These are phyloP conservation scores for Rhinoptilus africanus DNA, from an alignment of 2,113 vertebrate genomes.

Conservation along the genomic window DNA sequence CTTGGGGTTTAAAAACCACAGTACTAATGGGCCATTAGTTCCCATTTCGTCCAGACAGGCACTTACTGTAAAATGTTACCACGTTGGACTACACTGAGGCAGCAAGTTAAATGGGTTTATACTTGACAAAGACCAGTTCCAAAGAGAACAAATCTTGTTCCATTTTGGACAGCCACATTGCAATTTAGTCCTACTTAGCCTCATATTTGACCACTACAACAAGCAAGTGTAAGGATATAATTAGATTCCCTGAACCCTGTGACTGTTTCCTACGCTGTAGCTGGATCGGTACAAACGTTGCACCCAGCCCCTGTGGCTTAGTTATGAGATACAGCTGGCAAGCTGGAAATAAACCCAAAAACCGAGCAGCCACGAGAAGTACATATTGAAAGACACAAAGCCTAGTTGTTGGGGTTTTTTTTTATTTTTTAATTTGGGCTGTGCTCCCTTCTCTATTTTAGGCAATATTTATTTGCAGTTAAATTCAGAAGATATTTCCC, in stretches of 20 bases:
- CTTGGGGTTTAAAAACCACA: not conserved
- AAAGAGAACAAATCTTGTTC: not conserved
- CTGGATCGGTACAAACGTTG: not conserved
- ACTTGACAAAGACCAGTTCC: not conserved
- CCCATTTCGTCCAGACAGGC: not conserved
- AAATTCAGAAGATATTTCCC: not conserved
- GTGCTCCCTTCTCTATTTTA: not conserved
- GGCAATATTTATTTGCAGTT: not conserved
- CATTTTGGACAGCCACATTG: not conserved
- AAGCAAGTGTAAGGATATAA: not conserved
- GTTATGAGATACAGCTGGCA: not conserved
- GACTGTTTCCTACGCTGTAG: not conserved
- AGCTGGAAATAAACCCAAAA: not conserved
- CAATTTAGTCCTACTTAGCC: not conserved
- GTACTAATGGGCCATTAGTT: not conserved
- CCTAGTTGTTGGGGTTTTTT: accelerated
- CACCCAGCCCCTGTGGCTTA: not conserved
- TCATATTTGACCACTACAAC: not conserved
- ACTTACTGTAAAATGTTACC: not conserved
- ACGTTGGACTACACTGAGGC: not conserved
- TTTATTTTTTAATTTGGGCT: not conserved
- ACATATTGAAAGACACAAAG: not conserved
- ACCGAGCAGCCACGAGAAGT: accelerated
- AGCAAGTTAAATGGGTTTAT: not conserved
- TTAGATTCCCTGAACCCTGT: not conserved